These are phyloP conservation scores for Orthonyx spaldingii DNA, from an alignment of 2,113 vertebrate genomes.

Conservation along the genomic window DNA sequence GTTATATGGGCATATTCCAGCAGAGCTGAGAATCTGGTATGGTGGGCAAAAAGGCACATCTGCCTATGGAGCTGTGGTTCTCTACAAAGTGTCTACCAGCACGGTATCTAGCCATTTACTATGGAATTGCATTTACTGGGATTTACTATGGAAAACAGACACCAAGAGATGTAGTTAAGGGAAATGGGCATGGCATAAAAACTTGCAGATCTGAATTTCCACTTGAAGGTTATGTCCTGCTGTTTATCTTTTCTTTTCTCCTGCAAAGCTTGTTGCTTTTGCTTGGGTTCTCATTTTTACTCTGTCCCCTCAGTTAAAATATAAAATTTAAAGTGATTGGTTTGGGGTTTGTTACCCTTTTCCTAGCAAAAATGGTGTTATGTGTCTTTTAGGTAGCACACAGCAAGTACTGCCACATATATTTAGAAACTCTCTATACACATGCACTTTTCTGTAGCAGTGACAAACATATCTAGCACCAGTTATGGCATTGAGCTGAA, in stretches of 20 bases:
- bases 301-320: neutral
- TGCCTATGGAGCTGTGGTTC: neutral
- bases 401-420: neutral
- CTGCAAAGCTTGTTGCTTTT: neutral
- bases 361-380: neutral
- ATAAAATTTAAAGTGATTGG: neutral
- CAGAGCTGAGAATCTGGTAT: neutral
- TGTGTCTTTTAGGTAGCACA: neutral
- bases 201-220: neutral
- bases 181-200: neutral
- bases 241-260: neutral
- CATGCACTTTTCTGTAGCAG: neutral
- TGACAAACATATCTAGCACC: neutral
- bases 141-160: neutral
- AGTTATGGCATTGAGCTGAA: neutral
- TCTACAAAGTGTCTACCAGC: neutral
- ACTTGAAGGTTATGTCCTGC: neutral
- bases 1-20: neutral
- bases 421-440: neutral
- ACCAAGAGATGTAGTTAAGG: neutral
- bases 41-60: neutral
- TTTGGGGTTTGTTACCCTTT: neutral
- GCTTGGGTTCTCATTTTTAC: neutral
- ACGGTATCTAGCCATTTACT: accelerated
- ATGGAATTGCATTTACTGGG: neutral